Evolutionary conservation across 2,888 invertebrate species (phyloP), one percentile per base, ranked within the genome.

Genomic region (Leptinotarsa peninsularis): DNA sequence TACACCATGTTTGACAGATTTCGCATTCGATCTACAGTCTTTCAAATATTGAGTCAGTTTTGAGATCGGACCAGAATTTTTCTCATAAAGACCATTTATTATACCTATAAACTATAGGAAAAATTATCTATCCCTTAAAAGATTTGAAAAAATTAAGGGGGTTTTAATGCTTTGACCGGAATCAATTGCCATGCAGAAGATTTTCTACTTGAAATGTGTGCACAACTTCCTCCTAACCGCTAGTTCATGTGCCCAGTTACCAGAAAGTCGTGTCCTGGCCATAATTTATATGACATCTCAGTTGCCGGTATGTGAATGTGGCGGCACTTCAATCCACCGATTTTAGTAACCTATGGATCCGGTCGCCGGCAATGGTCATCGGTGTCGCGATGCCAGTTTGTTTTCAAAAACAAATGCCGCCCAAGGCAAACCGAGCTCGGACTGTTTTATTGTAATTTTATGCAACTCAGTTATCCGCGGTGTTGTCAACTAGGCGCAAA

Each of bases 301-400:
- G 68, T 75, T 75, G 33, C 33, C 13, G 63, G 67, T 49, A 63
- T 75, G 72, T 71, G 56, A 72, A 71, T 75, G 75, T 71, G 72
- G 75, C 75, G 75, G 75, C 72, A 75, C 68, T 72, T 72, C 75
- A 72, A 68, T 72, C 71, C 71, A 66, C 75, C 72, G 75, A 75
- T 75, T 68, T 72, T 49, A 72, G 75, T 75, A 67, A 60, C 67
- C 72, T 72, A 72, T 72, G 75, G 63, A 75, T 71, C 71, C 60
- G 71, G 75, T 67, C 75, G 67, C n/a, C 60, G 60, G 58, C 71
- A 70, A 74, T 74, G 71, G 67, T 73, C 56, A 69, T 67, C 73
- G 73, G 54, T 74, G 73, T 71, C 71, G 60, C 73, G 71, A 74
- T 66, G 50, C 43, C 49, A 49, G 66, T 67, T 72, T 56, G 67